phyloP scores from a whole-genome alignment of 2,888 invertebrate species.

The Shargacucullia verbasci region DNA sequence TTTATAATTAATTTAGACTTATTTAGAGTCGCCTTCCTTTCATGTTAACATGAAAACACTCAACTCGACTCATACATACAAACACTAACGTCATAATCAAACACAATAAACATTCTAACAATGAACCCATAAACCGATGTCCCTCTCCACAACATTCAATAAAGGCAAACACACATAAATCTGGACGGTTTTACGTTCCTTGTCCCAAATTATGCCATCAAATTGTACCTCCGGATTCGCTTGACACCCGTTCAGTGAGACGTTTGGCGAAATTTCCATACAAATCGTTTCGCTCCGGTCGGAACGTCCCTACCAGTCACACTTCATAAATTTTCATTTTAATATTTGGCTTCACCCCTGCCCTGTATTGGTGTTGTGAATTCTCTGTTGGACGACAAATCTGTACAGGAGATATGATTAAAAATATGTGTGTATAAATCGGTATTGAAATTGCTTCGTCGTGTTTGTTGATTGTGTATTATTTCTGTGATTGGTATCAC shows the following conservation, averaged over 20 bases:
- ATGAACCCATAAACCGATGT: conserved; percentile 68
- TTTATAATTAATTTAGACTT: too few relatives aligned
- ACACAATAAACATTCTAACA: conserved; percentile 49
- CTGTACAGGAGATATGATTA: conserved; percentile 40
- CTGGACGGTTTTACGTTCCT: conserved; percentile 79
- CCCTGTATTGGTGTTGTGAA: conserved; percentile 59
- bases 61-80: conserved; percentile 2
- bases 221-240: conserved; percentile 78
- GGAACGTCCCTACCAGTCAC: conserved; percentile 66
- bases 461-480: too few relatives aligned
- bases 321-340: conserved; percentile 87
- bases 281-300: conserved; percentile 85
- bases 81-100: conserved; percentile 31
- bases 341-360: conserved; percentile 77
- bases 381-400: conserved; percentile 64
- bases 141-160: conserved; percentile 82
- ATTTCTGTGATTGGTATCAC: too few relatives aligned
- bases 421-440: conserved; percentile 3
- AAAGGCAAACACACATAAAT: conserved; percentile 83
- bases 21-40: too few relatives aligned
- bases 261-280: conserved; percentile 83
- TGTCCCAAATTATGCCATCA: conserved; percentile 86
- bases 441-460: conserved; percentile 12
- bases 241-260: conserved; percentile 73
- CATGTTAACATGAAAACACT: too few relatives aligned